A percentile compares a stretch with the other conserved stretches of the same genome.
Conservation (phyloP, 2,113 vertebrate genomes). For the Stigmatopora argus region DNA sequence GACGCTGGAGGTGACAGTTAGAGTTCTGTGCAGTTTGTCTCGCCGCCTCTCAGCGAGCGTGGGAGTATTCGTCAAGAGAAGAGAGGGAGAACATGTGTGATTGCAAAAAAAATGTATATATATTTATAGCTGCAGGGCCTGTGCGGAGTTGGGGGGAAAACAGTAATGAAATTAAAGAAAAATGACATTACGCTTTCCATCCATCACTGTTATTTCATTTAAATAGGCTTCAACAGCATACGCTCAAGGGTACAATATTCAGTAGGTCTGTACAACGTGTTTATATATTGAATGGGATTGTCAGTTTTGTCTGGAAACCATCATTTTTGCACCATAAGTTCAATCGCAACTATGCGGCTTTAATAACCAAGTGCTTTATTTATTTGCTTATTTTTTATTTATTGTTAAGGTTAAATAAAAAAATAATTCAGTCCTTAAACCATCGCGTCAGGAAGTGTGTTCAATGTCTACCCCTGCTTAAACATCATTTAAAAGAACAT, state of each 20-base stretch:
- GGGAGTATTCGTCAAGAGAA: slow-evolving; percentile 32
- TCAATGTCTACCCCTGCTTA: no score
- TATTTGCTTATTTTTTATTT: no score
- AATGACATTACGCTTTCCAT: background rate
- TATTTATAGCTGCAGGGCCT: background rate
- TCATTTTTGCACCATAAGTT: no score
- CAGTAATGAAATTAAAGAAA: background rate
- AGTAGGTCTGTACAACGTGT: background rate
- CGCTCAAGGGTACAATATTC: background rate
- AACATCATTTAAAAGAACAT: no score
- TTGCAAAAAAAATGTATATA: background rate
- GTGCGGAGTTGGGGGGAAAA: background rate
- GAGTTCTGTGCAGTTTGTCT: slow-evolving; percentile 42
- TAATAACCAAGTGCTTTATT: no score
- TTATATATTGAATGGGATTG: no score
- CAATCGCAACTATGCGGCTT: no score
- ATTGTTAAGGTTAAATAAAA: no score
- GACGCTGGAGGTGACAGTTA: slow-evolving; percentile 43
- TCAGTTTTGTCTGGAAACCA: background rate
- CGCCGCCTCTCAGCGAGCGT: slow-evolving; percentile 39
- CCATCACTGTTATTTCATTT: background rate
- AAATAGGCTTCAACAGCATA: background rate
- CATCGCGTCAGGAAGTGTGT: no score
- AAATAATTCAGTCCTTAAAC: no score
- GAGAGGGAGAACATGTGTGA: slow-evolving; percentile 5